These are phyloP conservation scores for Triops longicaudatus DNA, from an alignment of 1,140 invertebrate genomes.

Conservation along the genomic window DNA sequence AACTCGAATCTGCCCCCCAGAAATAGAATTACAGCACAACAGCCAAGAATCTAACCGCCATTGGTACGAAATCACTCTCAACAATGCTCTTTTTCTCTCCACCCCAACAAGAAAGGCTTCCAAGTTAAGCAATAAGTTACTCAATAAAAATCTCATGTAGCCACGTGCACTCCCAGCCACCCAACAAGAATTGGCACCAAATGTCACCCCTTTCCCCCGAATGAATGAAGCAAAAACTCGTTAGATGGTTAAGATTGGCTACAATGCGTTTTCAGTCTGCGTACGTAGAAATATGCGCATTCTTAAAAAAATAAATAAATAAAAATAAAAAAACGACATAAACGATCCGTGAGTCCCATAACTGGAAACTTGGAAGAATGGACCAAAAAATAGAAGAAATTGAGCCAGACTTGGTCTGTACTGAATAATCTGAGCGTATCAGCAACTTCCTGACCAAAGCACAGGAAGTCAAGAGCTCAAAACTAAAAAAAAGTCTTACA, in stretches of 20 bases:
- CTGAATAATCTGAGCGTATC: slow-evolving; percentile 2
- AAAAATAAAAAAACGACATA: not conserved
- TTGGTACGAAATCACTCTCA: too few species aligned
- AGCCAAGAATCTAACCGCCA: not conserved
- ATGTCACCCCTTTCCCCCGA: not conserved
- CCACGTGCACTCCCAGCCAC: not conserved
- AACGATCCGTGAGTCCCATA: not conserved
- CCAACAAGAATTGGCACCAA: slow-evolving; percentile 9
- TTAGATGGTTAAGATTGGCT: slow-evolving; percentile 12
- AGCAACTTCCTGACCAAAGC: not conserved
- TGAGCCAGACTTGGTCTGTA: slow-evolving; percentile 14
- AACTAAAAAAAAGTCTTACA: not conserved
- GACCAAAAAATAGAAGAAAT: not conserved
- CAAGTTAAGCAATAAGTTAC: not conserved
- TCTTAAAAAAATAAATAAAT: not conserved
- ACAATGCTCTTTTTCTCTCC: too few species aligned
- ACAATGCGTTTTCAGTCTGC: not conserved
- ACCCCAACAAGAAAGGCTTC: too few species aligned
- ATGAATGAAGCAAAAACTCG: not conserved
- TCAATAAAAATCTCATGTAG: not conserved
- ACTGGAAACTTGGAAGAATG: not conserved
- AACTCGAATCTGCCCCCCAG: not conserved
- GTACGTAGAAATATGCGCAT: not conserved
- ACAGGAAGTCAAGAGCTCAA: not conserved
- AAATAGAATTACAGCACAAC: not conserved